Conservation (phyloP, 1,140 invertebrate species). For the Phenacoccus solenopsis region DNA sequence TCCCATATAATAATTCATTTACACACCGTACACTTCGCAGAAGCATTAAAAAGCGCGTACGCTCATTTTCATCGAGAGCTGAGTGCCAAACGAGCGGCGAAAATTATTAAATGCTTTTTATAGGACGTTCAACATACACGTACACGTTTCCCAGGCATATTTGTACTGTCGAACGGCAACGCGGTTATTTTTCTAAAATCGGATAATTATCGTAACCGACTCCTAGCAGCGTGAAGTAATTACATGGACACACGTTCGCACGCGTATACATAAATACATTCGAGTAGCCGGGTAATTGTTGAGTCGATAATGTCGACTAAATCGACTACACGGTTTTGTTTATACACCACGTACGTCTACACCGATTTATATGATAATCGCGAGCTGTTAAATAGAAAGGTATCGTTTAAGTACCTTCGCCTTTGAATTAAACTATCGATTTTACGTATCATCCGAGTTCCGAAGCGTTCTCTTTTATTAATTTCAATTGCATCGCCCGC, state of each 20-base stretch:
- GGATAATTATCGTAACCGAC: neutral
- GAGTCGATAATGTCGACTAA: too few relatives aligned
- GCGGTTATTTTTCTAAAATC: neutral
- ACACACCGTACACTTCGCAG: neutral
- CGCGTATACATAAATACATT: too few relatives aligned
- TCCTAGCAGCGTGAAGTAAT: neutral
- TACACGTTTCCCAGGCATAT: neutral
- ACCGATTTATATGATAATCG: too few relatives aligned
- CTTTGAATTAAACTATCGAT: too few relatives aligned
- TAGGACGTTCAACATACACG: slow-evolving; percentile 1
- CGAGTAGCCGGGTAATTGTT: too few relatives aligned
- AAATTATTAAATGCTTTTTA: neutral
- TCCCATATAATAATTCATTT: neutral
- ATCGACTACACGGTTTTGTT: too few relatives aligned
- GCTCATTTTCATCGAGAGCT: neutral
- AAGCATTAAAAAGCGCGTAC: neutral
- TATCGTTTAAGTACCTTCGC: too few relatives aligned
- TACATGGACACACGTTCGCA: neutral
- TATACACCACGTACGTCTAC: too few relatives aligned
- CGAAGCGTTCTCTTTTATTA: too few relatives aligned
- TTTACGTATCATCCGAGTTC: too few relatives aligned
- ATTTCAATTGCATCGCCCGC: too few relatives aligned
- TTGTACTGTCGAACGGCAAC: neutral
- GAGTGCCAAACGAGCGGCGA: neutral
- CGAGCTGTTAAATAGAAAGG: too few relatives aligned